phyloP scores from a whole-genome alignment of 2,888 invertebrate species.

The Pemphredon lugubris region DNA sequence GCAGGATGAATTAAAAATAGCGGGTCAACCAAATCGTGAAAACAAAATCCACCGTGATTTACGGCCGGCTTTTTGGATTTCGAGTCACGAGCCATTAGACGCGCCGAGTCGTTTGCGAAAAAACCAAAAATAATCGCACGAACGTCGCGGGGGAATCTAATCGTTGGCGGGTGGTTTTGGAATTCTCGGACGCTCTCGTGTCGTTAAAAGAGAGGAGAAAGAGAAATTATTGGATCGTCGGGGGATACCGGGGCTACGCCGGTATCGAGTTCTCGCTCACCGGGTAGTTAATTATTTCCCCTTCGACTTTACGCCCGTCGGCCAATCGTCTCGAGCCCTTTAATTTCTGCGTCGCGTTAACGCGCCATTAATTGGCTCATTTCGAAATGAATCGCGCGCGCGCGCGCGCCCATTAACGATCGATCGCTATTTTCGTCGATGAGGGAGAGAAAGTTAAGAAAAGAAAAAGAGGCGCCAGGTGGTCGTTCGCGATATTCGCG shows the following conservation, averaged over 20 bases:
- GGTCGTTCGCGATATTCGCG: conserved; percentile 7
- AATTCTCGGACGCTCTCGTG: no score
- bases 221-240: not conserved
- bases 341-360: not conserved
- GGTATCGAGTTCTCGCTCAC: no score
- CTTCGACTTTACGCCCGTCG: not conserved
- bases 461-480: conserved; percentile 35
- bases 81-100: conserved; percentile 52
- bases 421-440: conserved; percentile 15
- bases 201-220: no score
- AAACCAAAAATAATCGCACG: conserved; percentile 43
- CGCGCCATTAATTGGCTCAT: conserved; percentile 5
- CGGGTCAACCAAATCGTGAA: conserved; percentile 56
- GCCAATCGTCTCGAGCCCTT: not conserved
- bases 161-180: not conserved
- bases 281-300: no score
- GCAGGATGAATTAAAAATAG: conserved; percentile 59
- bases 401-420: conserved; percentile 25
- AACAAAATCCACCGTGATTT: conserved; percentile 52
- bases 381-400: conserved; percentile 20
- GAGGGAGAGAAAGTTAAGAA: not conserved
- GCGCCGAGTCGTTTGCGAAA: conserved; percentile 39
- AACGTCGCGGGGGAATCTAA: conserved; percentile 2
- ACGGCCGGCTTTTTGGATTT: conserved; percentile 46
- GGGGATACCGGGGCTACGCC: not conserved